Percentiles rank a stretch among this genome's conserved stretches.
These are phyloP conservation scores for Parasteatoda tepidariorum DNA, from an alignment of 1,140 invertebrate genomes.

Conservation along the genomic window DNA sequence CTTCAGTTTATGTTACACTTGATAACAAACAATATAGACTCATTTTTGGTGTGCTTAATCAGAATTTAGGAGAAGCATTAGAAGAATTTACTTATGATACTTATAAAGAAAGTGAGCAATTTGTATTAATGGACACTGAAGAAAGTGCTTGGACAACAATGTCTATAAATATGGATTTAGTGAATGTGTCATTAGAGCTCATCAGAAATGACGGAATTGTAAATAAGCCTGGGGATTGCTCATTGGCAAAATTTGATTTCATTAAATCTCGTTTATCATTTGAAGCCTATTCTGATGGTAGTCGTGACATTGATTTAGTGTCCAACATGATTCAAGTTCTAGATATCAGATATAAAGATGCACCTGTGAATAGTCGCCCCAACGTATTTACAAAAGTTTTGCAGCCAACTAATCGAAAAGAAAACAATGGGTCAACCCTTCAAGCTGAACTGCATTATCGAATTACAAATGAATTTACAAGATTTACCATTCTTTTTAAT, in stretches of 20 bases:
- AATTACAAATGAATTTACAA: constrained; percentile 74
- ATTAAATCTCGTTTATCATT: constrained; percentile 87
- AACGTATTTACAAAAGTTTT: constrained; percentile 93
- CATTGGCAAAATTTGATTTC: constrained; percentile 88
- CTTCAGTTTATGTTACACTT: constrained; percentile 85
- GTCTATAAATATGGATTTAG: constrained; percentile 84
- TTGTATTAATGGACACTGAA: constrained; percentile 63
- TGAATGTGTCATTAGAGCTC: constrained; percentile 86
- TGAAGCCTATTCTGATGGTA: constrained; percentile 86
- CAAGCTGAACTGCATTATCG: constrained; percentile 87
- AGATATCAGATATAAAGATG: constrained; percentile 79
- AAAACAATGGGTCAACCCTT: constrained; percentile 72
- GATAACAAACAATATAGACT: constrained; percentile 89
- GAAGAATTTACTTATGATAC: constrained; percentile 72
- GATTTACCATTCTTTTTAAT: constrained; percentile 91
- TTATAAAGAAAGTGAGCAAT: constrained; percentile 53
- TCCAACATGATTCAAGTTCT: constrained; percentile 90
- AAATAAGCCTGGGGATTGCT: constrained; percentile 69
- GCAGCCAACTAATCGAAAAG: constrained; percentile 75
- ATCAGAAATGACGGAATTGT: constrained; percentile 67
- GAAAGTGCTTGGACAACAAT: constrained; percentile 77
- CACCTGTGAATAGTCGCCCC: constrained; percentile 76
- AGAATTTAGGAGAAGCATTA: constrained; percentile 92
- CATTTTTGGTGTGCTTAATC: constrained; percentile 85
- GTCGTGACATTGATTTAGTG: constrained; percentile 91